Evolutionary conservation across 1,140 invertebrate genomes (phyloP), one percentile per base, ranked within the genome.

Genomic region (Oncopodura yosiiana): DNA sequence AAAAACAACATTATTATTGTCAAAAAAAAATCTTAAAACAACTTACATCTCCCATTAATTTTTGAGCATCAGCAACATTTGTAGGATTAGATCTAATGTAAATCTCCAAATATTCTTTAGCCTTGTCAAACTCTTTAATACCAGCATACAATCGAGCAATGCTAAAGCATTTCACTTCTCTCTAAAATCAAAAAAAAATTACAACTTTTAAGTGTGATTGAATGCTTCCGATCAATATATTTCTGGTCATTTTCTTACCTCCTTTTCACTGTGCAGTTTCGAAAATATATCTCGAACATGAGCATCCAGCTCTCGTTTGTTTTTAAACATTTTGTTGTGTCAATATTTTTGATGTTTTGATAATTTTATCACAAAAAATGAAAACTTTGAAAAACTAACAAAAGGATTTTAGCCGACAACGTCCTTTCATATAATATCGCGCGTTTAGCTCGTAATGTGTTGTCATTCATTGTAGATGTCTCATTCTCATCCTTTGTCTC

Each of bases 111-210:
- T 89, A 87, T 68, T 78, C 78, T 64, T 79, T 77, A 24, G 86
- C 83, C 53, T 76, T 78, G 66, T 82, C 80, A 75, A 81, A 87
- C 63, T 88, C 86, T 26, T 77, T 78, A 37, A 89, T 80, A 70
- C 86, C 80, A 65, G 77, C 84, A 71, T 90, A 92, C 34, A 86
- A 69, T 63, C 82, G 80, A 12, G 84, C 87, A 67, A 91, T 79
- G 53, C 81, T 81, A 68, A 81, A 87, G 62, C 80, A 82, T 66
- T 82, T 75, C 29, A 80, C 69, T 65, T 79, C 81, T 69, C 82
- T 81, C 87, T 92, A 74, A 41, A 84, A 83, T 63, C 60, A 58
- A 67, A 66, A 14, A 55, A 34, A 27, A 38, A 21, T 9, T 23
- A 19, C 27, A 56, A 14, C 36, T 18, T 43, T 34, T 30, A 32